Evolutionary conservation across 53 echinoderm and acorn worm genomes (phyloP).

Genomic region (Henricia sp.): DNA sequence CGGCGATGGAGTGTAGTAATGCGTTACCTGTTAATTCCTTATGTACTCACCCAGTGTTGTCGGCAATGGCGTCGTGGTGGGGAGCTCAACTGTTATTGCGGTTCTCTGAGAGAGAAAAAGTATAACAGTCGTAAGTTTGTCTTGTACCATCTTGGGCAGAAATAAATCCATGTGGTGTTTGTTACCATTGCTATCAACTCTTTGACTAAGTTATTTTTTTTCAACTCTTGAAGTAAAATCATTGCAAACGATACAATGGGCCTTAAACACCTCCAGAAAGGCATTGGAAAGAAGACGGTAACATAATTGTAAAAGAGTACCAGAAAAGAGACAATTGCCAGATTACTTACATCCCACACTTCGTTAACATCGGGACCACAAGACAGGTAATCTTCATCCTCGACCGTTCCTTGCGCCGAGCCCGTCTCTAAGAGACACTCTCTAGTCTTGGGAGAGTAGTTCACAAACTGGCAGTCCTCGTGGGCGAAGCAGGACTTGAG

Average conservation of each 20-base stretch:
- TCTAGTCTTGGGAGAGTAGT: neutral
- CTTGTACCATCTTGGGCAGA: neutral
- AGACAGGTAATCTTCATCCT: neutral
- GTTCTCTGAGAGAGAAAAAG: neutral
- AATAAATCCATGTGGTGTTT: too few species aligned
- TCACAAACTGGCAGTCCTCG: neutral
- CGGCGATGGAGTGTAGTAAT: neutral
- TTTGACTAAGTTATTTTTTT: neutral
- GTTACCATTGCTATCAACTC: too few species aligned
- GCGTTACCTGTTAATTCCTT: too few species aligned
- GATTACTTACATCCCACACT: neutral
- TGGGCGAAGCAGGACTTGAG: neutral
- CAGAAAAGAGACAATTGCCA: too few species aligned
- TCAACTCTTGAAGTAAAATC: neutral
- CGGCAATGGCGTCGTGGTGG: neutral
- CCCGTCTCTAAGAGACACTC: neutral
- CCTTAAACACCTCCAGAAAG: too few species aligned
- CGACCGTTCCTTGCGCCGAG: neutral
- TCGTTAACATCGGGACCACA: neutral
- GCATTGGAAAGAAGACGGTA: too few species aligned
- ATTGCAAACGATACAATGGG: too few species aligned
- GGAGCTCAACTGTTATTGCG: neutral
- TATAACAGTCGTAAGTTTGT: neutral
- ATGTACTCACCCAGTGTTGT: neutral
- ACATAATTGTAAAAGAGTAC: too few species aligned